Base-by-base conservation (phyloP, 92 coral and sea anemone species). In the Chrysogorgia sp. region DNA sequence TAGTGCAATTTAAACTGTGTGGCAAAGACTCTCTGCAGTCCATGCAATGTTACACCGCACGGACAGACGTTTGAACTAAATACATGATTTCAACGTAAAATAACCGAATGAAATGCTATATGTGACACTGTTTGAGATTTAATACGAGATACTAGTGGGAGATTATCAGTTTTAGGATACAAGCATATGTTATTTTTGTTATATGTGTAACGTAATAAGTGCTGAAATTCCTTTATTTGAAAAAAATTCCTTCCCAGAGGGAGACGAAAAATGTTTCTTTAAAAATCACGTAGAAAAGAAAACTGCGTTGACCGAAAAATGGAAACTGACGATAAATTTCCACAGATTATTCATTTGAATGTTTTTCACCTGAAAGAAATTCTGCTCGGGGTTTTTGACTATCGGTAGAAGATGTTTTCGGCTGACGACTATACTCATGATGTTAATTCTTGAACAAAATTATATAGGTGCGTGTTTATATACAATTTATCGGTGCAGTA, bases 241-340 rank as follows among this genome's bases (percentile, higher is more conserved):
- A 17, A 52, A 20, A 20, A 52, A 52, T 52, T 52, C 20, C 59
- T 52, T 52, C 59, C 6, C 59, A 52, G 59, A 52, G 59, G 59
- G 59, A 20, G 6, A 3, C 8, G 8, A 52, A 52, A 23, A 23
- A 3, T 6, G 26, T 52, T 52, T 23, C 20, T 23, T 17, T 52
- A 5, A 23, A 3, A 52, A 52, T 3, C 59, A 52, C 59, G 7
- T 17, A 17, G 21, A 23, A 17, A 23, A 3, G 59, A 52, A 17
- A 52, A 23, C 59, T 6, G 3, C 59, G 17, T 5, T 20, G 50
- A 8, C 50, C 10, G 17, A 52, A 52, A 17, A 52, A 23, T 20
- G 7, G 43, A 37, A 37, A 37, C 43, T 4, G 12, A 37, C 59
- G 17, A 52, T 6, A 52, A 5, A 52, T 17, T 52, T 52, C 59